Conservation (phyloP, 37 sponge, comb jelly and placozoan species). For the Aphrocallistes beatrix region DNA sequence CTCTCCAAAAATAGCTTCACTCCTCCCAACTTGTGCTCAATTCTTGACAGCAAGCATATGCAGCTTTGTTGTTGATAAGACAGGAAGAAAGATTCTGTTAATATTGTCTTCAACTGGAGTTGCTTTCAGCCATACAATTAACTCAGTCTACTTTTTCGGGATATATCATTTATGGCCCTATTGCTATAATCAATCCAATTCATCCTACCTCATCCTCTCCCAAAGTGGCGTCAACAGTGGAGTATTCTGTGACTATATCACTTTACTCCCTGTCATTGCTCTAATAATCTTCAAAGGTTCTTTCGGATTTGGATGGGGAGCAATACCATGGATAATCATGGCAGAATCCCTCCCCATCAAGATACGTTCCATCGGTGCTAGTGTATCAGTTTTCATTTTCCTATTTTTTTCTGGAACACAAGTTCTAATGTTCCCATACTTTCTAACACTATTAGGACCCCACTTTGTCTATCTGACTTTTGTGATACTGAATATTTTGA, state of each 20-base stretch:
- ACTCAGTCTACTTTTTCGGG: not conserved
- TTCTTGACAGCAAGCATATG: slow-evolving; percentile 23
- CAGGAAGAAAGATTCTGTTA: slow-evolving; percentile 48
- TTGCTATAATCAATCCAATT: not conserved
- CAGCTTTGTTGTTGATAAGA: slow-evolving; percentile 30
- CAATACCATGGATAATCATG: not conserved
- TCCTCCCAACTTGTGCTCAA: slow-evolving; percentile 21
- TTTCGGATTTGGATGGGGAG: not conserved
- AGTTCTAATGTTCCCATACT: not conserved
- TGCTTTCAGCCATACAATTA: not conserved
- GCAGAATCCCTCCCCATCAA: not conserved
- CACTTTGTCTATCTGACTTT: not conserved
- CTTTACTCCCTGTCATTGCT: slow-evolving; percentile 34
- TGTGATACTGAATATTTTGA: not conserved
- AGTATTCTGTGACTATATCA: not conserved
- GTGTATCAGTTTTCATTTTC: not conserved
- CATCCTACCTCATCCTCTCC: not conserved
- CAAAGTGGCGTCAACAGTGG: not conserved
- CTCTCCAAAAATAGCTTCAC: not conserved
- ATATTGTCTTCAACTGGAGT: slow-evolving; percentile 23
- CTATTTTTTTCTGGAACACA: not conserved
- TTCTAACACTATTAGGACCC: not conserved
- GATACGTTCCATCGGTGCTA: not conserved
- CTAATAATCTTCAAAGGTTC: not conserved
- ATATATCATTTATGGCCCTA: not conserved